A percentile compares a stretch with the other conserved stretches of the same genome.
phyloP scores from a whole-genome alignment of 2,888 invertebrate genomes.

The Synanthedon vespiformis region DNA sequence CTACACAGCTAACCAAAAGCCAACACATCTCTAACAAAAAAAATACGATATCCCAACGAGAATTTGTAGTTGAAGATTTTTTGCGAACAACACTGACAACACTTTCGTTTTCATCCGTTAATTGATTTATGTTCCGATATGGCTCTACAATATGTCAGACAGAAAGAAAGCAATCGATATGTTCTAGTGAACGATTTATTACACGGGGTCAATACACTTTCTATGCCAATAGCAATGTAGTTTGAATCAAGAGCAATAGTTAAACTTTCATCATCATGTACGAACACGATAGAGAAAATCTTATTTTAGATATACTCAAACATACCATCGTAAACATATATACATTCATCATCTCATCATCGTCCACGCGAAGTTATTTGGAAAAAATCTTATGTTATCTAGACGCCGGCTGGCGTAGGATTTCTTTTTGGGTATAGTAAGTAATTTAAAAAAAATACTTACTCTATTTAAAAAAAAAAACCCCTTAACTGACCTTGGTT shows the following conservation, averaged over 20 bases:
- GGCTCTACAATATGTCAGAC: constrained; percentile 21
- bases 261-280: not conserved
- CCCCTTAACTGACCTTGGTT: no score
- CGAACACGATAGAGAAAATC: not conserved
- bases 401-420: no score
- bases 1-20: no score
- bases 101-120: constrained; percentile 49
- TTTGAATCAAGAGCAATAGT: not conserved
- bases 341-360: no score
- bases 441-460: no score
- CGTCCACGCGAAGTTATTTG: no score
- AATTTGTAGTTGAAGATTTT: not conserved
- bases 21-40: no score
- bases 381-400: no score
- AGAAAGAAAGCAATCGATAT: constrained; percentile 24
- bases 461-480: no score
- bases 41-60: not conserved
- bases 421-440: no score
- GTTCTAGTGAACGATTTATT: constrained; percentile 4
- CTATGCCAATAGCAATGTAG: constrained; percentile 14
- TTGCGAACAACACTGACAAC: not conserved
- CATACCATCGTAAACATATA: no score
- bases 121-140: constrained; percentile 54
- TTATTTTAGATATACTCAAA: not conserved
- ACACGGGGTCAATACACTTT: constrained; percentile 25